Base-by-base conservation (phyloP, 1,140 invertebrate species). In the Linepithema humile region DNA sequence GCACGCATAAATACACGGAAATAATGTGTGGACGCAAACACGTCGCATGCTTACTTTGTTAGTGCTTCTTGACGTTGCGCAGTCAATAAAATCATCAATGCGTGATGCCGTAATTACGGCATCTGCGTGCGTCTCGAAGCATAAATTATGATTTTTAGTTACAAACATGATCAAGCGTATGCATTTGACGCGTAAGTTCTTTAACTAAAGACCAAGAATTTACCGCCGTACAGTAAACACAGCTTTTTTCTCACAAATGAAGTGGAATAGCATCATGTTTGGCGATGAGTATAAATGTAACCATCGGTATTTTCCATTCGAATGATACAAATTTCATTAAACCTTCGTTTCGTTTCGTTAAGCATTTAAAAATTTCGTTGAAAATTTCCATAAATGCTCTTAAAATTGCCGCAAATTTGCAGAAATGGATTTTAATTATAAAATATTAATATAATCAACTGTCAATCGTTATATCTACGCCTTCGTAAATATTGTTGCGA, bases 41-140 rank as follows among this genome's bases (percentile, higher is more conserved):
- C 78, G 38, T 59, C 65, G 65, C 62, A 69, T 67, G 75, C 32
- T 74, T 74, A 82, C 78, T 82, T 62, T 82, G 78, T 82, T 72
- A 59, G 75, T 69, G 60, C 45, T 59, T 48, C 59, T 45, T 50
- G 70, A 64, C 73, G 57, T 64, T 50, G 78, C 67, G 29, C 69
- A 82, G 67, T 74, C 70, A 82, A 82, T 60, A 74, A 82, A 82
- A 82, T 82, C 70, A 55, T 82, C 78, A 72, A 73, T 60, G 78
- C 20, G 67, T 69, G 67, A 74, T 70, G 70, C 57, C 67, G 78
- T 74, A 82, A 80, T 70, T 55, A 48, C 64, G 35, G 64, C 48
- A 69, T 70, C 35, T 40, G 64, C 64, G 6, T 55, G 12, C 35
- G n/a, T 29, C 35, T 35, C 45, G 82, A 77, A 43, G 26, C 48